Evolutionary conservation across 1,140 invertebrate species (phyloP).

Genomic region (Asobara japonica): DNA sequence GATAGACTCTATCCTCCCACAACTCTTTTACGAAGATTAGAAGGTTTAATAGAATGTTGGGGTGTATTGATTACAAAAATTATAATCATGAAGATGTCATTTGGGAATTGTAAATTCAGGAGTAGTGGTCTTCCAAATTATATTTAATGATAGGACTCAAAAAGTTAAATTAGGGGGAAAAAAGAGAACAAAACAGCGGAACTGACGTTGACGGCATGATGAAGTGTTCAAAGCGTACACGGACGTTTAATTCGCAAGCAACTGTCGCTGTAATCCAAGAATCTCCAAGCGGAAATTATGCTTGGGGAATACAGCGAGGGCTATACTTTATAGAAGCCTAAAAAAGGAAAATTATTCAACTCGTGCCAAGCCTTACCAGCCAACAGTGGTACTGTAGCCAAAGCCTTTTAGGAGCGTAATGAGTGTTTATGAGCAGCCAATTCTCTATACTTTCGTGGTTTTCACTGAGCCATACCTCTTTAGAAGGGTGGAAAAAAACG

Average conservation of each 20-base stretch:
- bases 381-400: neutral
- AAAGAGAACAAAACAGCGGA: neutral
- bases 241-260: neutral
- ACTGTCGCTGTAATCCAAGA: constrained; percentile 3
- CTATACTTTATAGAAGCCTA: neutral
- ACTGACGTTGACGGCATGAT: neutral
- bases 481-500: neutral
- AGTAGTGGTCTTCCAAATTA: no score
- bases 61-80: no score
- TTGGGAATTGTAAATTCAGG: no score
- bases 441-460: neutral
- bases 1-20: neutral
- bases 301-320: neutral
- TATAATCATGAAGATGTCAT: no score
- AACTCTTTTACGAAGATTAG: neutral
- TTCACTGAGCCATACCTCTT: neutral
- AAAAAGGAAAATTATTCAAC: neutral
- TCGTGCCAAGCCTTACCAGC: neutral
- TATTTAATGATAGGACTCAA: no score
- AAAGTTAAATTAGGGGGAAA: neutral
- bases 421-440: neutral
- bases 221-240: neutral
- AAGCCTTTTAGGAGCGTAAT: neutral
- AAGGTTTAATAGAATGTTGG: no score
- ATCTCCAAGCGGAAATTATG: neutral